Base-by-base conservation (phyloP, 2,797 vertebrate species). In the Paedocypris micromegethes region DNA sequence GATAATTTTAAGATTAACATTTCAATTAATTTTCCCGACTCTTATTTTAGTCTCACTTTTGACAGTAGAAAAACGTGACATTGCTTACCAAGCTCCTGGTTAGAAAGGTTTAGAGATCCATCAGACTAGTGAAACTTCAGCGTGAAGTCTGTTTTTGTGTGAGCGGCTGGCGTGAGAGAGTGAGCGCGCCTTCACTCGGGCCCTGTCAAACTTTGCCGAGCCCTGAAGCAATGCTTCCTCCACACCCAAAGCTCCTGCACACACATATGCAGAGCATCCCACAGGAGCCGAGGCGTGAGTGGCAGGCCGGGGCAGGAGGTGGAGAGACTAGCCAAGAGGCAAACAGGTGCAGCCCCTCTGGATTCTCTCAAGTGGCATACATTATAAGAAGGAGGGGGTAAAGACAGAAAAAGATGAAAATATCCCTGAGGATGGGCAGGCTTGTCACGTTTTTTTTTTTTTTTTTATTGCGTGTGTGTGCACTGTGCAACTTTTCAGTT, bases 311-410 rank as follows among this genome's bases (percentile, higher is more conserved):
- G 87, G 87, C 83, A 67, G 67, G 83, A 83, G 83, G 84, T 84
- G 84, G 75, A 56, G 86, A 84, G 85, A 80, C 83, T 88, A 87
- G 87, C 90, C 88, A 89, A 88, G 82, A 89, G 88, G 89, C 88
- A 90, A 89, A 90, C 87, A 91, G 89, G 88, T 89, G 89, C 88
- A 90, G 86, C 80, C 89, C 88, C 87, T 88, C 87, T 86, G 83
- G 86, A 89, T 86, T 87, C 86, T 89, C 86, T 90, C 87, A 87
- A 88, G 87, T 89, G 86, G 86, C 88, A 88, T 83, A 85, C 79
- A 86, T 89, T 83, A 86, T 82, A 85, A 74, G 80, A 83, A 83
- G 53, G 74, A 68, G 66, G 51, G 57, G 70, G 42, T 62, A 75
- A 73, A 41, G 72, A 6, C 37, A 52, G 38, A 76, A 73, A 76